Evolutionary conservation across 2,888 invertebrate genomes (phyloP), one percentile per base, ranked within the genome.

Genomic region (Thelaira solivaga): DNA sequence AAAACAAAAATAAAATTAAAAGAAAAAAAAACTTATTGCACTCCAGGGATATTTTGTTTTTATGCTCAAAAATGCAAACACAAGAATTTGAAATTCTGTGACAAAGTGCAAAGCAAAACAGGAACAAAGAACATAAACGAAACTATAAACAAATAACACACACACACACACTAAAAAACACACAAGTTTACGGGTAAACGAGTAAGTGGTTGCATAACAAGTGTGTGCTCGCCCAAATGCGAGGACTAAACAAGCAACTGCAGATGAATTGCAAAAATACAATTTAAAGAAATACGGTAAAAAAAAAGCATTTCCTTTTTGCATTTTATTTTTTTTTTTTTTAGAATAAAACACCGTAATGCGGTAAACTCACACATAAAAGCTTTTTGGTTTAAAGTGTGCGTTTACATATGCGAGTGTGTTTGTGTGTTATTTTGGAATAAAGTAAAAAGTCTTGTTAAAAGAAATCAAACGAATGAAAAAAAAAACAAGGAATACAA

Each of bases 331-430:
- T 55, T 24, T 36, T 43, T 62, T 43, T 49, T 39, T 68, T 65
- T 24, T 16, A 57, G 43, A 34, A 57, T 62, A 77, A 73, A 77
- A 53, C 74, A 68, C 62, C 77, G 65, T 72, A 77, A 68, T 77
- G 73, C 72, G 73, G 77, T 62, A 72, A 67, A 75, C 24, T 31
- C 49, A 61, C 11, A 39, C 6, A 2, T 10, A 39, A 39, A 16
- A 4, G 34, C n/a, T 16, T 16, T 39, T 39, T 16, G n/a, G n/a
- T 11, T 31, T 26, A 5, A 6, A 5, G 4, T 31, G 6, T 31
- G 6, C 13, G 16, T 39, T 39, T 13, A 6, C 6, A 5, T 31
- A 8, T 31, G 6, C 13, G 16, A 13, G n/a, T 13, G 6, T 13
- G 36, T 4, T 31, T 6, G 6, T 39, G 29, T 24, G n/a, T 57